A percentile compares a stretch with the other conserved stretches of the same genome.
These are phyloP conservation scores for Oceanites oceanicus DNA, from an alignment of 2,113 vertebrate genomes.

Conservation along the genomic window DNA sequence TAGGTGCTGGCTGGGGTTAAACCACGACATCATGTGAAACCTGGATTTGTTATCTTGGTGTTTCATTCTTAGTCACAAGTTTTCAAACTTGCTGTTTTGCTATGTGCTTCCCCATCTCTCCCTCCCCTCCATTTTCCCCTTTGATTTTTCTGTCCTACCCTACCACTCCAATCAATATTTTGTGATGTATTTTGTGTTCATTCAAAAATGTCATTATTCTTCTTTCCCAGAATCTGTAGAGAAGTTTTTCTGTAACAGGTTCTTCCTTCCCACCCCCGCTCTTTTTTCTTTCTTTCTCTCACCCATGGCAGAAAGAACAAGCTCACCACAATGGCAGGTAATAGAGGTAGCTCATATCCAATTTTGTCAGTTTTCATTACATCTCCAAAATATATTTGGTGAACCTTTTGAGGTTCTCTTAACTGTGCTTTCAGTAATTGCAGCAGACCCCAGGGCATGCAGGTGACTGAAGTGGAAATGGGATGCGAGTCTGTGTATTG, in stretches of 20 bases:
- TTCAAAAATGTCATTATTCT: neutral
- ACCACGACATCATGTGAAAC: neutral
- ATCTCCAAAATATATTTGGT: neutral
- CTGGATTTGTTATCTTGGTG: neutral
- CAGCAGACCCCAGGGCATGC: neutral
- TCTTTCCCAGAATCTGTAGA: neutral
- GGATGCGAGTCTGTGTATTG: neutral
- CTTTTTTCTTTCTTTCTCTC: neutral
- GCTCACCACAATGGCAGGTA: neutral
- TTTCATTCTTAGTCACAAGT: neutral
- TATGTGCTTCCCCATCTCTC: neutral
- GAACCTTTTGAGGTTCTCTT: neutral
- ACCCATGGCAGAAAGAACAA: neutral
- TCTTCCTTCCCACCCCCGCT: neutral
- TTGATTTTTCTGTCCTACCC: neutral
- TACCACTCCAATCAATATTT: neutral
- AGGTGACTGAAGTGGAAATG: neutral
- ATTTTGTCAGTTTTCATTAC: neutral
- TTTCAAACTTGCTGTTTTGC: neutral
- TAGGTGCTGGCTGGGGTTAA: too few species aligned
- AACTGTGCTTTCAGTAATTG: neutral
- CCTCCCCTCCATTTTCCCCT: rapidly evolving
- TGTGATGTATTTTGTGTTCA: neutral
- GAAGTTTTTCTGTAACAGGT: neutral
- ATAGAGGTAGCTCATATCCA: neutral